Conservation (phyloP, 2,797 vertebrate species). For the Valencia hispanica region DNA sequence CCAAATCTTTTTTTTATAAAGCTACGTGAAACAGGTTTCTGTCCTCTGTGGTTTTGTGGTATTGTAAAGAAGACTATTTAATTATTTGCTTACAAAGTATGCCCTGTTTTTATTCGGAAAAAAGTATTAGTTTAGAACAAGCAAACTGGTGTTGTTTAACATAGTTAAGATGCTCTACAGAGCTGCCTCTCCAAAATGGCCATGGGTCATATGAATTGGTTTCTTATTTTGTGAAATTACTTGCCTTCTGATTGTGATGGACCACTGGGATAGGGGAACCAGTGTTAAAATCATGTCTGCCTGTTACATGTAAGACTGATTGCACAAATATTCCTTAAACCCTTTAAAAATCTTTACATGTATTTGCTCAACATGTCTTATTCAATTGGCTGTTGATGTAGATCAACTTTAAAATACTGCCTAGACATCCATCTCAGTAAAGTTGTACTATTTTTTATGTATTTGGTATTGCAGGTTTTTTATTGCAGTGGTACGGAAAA, state of each 20-base stretch:
- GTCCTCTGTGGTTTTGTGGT: not conserved
- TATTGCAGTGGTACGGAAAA: not conserved
- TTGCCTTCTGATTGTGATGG: no score
- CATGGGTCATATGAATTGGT: not conserved
- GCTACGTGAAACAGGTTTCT: not conserved
- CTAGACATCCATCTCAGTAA: not conserved
- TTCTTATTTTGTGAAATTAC: conserved; percentile 10
- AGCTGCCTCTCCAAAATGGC: not conserved
- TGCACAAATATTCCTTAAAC: not conserved
- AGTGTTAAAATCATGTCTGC: not conserved
- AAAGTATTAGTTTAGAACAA: not conserved
- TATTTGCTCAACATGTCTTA: not conserved
- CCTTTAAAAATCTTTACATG: not conserved
- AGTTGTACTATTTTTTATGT: no score
- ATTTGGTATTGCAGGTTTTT: not conserved
- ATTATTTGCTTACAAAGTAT: not conserved
- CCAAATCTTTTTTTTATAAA: not conserved
- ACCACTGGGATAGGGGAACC: not conserved
- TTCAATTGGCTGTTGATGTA: not conserved
- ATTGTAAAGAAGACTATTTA: not conserved
- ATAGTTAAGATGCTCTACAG: not conserved
- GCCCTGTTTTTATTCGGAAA: not conserved
- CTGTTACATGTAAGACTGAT: not conserved
- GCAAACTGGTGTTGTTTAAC: not conserved
- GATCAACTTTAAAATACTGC: not conserved